phyloP scores from a whole-genome alignment of 2,113 vertebrate species.

The Ochotona curzoniae region DNA sequence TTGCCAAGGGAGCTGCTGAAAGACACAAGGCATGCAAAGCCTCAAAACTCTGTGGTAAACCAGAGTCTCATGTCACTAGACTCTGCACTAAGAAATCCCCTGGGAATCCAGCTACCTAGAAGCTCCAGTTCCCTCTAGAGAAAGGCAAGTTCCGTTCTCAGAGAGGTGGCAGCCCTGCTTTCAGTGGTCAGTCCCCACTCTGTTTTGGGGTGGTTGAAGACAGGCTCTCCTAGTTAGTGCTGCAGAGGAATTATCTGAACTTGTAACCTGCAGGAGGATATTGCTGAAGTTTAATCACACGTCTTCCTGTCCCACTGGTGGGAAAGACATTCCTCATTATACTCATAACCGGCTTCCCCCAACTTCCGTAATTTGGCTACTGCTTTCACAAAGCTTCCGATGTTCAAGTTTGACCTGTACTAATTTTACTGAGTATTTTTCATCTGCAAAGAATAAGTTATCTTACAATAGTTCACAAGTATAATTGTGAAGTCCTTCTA shows the following conservation, averaged over 20 bases:
- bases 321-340: not conserved
- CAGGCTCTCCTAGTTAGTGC: not conserved
- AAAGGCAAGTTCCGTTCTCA: not conserved
- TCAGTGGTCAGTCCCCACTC: constrained; percentile 30
- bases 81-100: constrained; percentile 71
- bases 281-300: not conserved
- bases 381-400: not conserved
- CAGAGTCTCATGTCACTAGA: not conserved
- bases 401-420: not conserved
- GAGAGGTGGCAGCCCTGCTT: constrained; percentile 70
- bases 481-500: not conserved
- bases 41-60: not conserved
- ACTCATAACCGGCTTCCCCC: not conserved
- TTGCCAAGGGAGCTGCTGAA: not conserved
- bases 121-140: constrained; percentile 54
- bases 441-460: not conserved
- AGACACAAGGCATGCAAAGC: not conserved
- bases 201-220: not conserved
- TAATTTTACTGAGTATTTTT: constrained; percentile 23
- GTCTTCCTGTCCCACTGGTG: not conserved
- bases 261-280: not conserved
- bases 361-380: not conserved
- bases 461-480: not conserved
- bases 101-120: constrained; percentile 55
- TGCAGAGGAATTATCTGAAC: not conserved